Evolutionary conservation across 1,140 invertebrate species (phyloP), one percentile per base, ranked within the genome.

Genomic region (Bombus turneri): DNA sequence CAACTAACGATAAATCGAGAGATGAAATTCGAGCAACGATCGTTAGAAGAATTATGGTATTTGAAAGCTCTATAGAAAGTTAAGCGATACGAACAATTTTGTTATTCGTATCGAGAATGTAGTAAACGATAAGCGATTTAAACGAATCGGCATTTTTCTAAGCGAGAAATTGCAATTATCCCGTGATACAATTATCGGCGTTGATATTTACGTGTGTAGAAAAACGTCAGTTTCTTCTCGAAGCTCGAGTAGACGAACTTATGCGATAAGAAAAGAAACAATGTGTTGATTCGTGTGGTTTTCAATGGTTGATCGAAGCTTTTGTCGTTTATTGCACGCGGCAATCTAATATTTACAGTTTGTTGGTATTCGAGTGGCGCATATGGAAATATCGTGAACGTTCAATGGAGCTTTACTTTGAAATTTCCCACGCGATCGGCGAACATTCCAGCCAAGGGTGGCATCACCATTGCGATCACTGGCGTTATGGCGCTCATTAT

Each of bases 401-500:
- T 62, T n/a, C n/a, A 62, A 22, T 2, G 31, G 22, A 41, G 22
- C 43, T 53, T 96, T 94, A 98, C 97, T 95, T 96, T 97, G 94
- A 98, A 98, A 94, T 98, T 98, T 83, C 97, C 97, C 86, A 98
- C 97, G 92, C 97, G 97, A 94, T 98, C 97, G 0, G 97, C 97
- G 28, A 97, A 93, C 93, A 98, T 96, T 74, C 97, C 97, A 31
- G 97, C 97, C 39, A 98, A 91, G 3, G 97, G 97, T 39, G 97
- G 97, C 96, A 98, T 98, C 47, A 98, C 94, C 85, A 98, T 97
- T 53, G 97, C 96, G 2, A 98, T 95, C 76, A 98, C 96, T 1
- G 98, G 98, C 72, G 97, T 97, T 3, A 98, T 96, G 9, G 98
- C 97, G 31, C 97, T 98, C 96, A 98, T 98, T 86, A 98, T 97